Evolutionary conservation across 2,113 vertebrate species (phyloP).

Genomic region (Xiphophorus couchianus): DNA sequence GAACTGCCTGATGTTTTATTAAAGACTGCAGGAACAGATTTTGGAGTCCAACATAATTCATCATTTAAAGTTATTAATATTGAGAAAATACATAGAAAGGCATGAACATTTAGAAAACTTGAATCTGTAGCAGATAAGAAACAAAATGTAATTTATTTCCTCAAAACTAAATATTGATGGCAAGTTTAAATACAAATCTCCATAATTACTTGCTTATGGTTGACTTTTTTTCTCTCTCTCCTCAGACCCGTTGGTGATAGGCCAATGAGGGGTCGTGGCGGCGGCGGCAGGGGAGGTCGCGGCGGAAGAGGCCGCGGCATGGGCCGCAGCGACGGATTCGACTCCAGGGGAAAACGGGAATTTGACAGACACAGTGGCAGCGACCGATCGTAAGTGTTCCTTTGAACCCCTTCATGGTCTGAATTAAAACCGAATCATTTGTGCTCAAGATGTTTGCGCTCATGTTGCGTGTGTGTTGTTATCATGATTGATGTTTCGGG

Average conservation of each 20-base stretch:
- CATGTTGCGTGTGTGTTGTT: not conserved
- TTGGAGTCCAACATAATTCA: too few relatives aligned
- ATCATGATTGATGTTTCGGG: conserved; percentile 53
- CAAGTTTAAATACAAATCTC: not conserved
- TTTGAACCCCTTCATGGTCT: not conserved
- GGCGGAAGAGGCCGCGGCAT: conserved; percentile 92
- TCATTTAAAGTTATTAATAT: not conserved
- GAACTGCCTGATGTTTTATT: not conserved
- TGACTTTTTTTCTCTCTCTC: not conserved
- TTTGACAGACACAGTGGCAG: conserved; percentile 98
- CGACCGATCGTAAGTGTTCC: conserved; percentile 91
- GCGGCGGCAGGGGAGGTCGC: conserved; percentile 78
- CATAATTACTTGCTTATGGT: not conserved
- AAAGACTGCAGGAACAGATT: too few relatives aligned
- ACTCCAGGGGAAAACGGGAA: conserved; percentile 96
- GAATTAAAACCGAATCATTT: not conserved
- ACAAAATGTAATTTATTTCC: not conserved
- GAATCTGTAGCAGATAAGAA: not conserved
- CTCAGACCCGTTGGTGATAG: conserved; percentile 88
- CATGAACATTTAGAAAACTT: not conserved
- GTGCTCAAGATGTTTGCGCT: not conserved
- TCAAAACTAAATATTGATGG: not conserved
- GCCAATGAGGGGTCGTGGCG: conserved; percentile 87
- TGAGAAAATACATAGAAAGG: not conserved
- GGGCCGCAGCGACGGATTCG: conserved; percentile 94